A percentile compares a stretch with the other conserved stretches of the same genome.
Conservation (phyloP, 1,140 invertebrate species). For the Drosophila sulfurigaster region DNA sequence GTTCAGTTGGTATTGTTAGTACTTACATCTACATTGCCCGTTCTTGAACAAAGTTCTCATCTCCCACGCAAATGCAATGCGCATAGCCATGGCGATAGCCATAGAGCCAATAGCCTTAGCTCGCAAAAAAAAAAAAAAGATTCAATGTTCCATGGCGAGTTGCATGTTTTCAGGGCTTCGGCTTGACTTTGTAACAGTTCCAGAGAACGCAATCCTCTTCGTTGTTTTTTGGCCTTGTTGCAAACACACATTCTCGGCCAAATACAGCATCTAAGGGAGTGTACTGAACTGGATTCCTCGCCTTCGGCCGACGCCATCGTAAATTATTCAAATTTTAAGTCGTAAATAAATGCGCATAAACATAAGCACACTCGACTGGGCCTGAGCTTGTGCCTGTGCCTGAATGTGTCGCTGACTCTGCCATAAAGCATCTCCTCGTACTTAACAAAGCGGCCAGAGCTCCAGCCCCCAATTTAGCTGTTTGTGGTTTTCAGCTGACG, state of each 20-base stretch:
- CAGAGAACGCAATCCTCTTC: constrained; percentile 33
- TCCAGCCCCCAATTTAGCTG: background rate
- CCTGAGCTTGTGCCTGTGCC: constrained; percentile 33
- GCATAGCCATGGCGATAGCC: constrained; percentile 20
- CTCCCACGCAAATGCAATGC: constrained; percentile 37
- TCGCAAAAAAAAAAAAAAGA: constrained; percentile 41
- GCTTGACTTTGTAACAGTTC: constrained; percentile 13
- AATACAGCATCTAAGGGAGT: constrained; percentile 1
- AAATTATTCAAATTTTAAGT: constrained; percentile 81
- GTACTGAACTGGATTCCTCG: constrained; percentile 45
- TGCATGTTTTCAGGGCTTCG: constrained; percentile 45
- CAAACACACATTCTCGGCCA: constrained; percentile 1
- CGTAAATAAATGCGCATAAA: constrained; percentile 78
- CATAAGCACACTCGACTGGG: constrained; percentile 61
- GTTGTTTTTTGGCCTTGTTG: constrained; percentile 25
- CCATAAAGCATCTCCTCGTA: constrained; percentile 30
- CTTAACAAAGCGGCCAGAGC: background rate
- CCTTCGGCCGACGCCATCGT: constrained; percentile 51
- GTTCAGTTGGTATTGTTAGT: constrained; percentile 10
- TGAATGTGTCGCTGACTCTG: constrained; percentile 40
- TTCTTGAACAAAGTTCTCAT: constrained; percentile 2
- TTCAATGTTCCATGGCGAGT: constrained; percentile 66
- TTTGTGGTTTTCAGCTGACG: constrained; percentile 22
- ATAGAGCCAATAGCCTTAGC: constrained; percentile 27
- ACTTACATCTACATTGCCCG: constrained; percentile 21